Percentiles rank a stretch among this genome's conserved stretches.
Conservation (phyloP, 2,797 vertebrate genomes). For the Caiman crocodilus region DNA sequence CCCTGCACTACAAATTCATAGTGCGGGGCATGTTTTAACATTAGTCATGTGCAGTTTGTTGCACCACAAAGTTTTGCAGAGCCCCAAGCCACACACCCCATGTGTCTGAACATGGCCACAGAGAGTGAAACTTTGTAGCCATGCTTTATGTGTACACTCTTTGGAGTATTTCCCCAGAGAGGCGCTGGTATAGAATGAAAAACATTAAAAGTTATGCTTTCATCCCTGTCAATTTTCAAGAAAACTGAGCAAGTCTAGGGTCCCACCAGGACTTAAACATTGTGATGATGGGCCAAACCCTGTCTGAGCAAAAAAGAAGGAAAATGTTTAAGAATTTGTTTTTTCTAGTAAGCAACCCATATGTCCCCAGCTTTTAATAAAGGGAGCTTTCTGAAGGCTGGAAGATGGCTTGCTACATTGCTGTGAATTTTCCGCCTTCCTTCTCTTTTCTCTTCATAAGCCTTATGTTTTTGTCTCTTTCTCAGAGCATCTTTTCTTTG, state of each 20-base stretch:
- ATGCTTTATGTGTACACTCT: too few species aligned
- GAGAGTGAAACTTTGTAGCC: too few species aligned
- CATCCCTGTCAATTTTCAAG: background rate
- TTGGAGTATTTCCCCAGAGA: background rate
- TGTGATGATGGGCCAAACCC: background rate
- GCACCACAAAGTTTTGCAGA: too few species aligned
- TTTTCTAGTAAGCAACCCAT: background rate
- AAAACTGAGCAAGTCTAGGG: background rate
- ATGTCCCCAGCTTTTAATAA: background rate
- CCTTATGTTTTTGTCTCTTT: fast-evolving
- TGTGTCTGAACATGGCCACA: too few species aligned
- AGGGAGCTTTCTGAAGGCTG: background rate
- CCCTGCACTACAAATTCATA: too few species aligned
- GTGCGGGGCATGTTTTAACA: too few species aligned
- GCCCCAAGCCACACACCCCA: too few species aligned
- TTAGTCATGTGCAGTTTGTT: too few species aligned
- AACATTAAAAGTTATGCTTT: background rate
- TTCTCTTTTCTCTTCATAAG: background rate
- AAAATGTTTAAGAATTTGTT: background rate
- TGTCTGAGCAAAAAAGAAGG: background rate
- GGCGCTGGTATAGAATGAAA: background rate
- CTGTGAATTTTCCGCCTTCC: background rate
- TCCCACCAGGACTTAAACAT: background rate
- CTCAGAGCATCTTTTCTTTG: background rate
- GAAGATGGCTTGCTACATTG: fast-evolving